These are phyloP conservation scores for Xiphias gladius DNA, from an alignment of 2,113 vertebrate species.

Conservation along the genomic window DNA sequence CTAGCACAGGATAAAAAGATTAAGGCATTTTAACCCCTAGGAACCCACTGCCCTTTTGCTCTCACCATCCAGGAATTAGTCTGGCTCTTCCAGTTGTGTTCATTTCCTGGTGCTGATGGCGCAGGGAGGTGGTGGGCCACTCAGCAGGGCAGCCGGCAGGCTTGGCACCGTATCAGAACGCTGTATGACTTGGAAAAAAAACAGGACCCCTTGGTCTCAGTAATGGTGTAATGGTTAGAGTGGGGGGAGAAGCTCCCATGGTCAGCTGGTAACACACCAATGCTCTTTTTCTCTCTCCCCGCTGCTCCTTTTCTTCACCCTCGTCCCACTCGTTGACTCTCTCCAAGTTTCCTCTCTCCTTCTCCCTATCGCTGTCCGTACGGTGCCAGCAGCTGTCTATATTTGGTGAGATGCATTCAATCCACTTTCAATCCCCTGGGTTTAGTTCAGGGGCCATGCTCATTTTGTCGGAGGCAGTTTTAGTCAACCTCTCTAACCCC, in stretches of 20 bases:
- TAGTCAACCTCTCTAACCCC: constrained; percentile 66
- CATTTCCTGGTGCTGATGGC: constrained; percentile 57
- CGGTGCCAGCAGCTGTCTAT: constrained; percentile 60
- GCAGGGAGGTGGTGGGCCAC: constrained; percentile 47
- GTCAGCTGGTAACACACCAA: constrained; percentile 74
- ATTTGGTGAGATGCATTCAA: constrained; percentile 78
- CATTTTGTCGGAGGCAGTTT: constrained; percentile 73
- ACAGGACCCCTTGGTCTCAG: constrained; percentile 58
- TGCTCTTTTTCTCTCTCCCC: constrained; percentile 66
- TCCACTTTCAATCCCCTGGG: constrained; percentile 79
- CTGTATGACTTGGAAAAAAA: constrained; percentile 46
- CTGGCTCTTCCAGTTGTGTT: constrained; percentile 60
- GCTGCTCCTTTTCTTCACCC: constrained; percentile 66
- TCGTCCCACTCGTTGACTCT: constrained; percentile 59
- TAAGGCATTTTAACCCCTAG: constrained; percentile 81
- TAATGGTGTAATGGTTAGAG: constrained; percentile 69
- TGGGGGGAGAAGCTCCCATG: constrained; percentile 62
- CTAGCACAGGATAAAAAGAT: constrained; percentile 82
- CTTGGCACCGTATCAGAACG: constrained; percentile 57
- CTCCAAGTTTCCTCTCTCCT: constrained; percentile 34
- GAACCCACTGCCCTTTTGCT: constrained; percentile 65
- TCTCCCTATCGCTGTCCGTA: constrained; percentile 27
- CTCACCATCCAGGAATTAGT: constrained; percentile 74
- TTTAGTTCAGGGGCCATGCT: constrained; percentile 79
- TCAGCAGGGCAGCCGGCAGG: constrained; percentile 49